These are phyloP conservation scores for Dunckerocampus dactyliophorus DNA, from an alignment of 2,113 vertebrate genomes.

Conservation along the genomic window DNA sequence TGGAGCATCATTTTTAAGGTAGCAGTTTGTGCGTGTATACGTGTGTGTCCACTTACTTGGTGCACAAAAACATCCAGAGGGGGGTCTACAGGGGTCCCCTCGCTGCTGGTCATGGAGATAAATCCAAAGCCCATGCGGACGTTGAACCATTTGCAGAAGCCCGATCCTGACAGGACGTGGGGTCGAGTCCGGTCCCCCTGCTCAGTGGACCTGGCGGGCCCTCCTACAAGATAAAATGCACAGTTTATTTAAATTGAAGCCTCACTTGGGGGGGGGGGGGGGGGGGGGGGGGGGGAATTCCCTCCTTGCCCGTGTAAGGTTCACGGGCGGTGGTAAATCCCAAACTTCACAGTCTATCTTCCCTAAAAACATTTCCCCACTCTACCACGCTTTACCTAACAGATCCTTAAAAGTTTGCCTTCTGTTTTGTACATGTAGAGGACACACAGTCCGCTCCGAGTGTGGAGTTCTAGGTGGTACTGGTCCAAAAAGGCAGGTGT, in stretches of 20 bases:
- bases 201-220: conserved; percentile 85
- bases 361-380: conserved; percentile 13
- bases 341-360: background rate
- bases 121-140: conserved; percentile 99
- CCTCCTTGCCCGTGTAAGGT: conserved; percentile 42
- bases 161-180: conserved; percentile 86
- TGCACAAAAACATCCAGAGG: conserved; percentile 98
- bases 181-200: conserved; percentile 81
- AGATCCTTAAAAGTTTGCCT: conserved; percentile 17
- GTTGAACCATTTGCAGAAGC: conserved; percentile 99
- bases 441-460: conserved; percentile 18
- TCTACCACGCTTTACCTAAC: background rate
- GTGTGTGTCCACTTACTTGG: conserved; percentile 83
- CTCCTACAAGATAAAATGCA: conserved; percentile 74
- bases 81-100: conserved; percentile 87
- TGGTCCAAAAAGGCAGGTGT: conserved; percentile 81
- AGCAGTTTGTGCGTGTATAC: background rate
- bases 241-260: background rate
- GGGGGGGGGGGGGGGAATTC: conserved; percentile 48
- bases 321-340: conserved; percentile 48
- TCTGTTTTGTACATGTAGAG: conserved; percentile 28
- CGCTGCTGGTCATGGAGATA: conserved; percentile 96
- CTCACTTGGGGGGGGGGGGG: background rate
- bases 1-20: background rate
- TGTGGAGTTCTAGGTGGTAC: conserved; percentile 26